Evolutionary conservation across 2,888 invertebrate genomes (phyloP).

Genomic region (Temnothorax unifasciatus): DNA sequence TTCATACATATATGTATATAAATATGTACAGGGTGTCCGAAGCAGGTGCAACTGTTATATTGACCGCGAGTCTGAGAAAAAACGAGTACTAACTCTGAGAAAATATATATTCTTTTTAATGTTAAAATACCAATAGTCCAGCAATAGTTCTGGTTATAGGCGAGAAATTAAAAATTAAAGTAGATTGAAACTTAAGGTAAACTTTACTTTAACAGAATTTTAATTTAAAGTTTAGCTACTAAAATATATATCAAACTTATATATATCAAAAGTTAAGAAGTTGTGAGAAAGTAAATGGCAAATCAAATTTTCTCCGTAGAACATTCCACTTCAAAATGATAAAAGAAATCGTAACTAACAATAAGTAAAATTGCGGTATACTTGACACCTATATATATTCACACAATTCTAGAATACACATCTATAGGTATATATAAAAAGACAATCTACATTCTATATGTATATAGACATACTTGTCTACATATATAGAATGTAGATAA

Average conservation of each 20-base stretch:
- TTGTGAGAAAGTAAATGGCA: background rate
- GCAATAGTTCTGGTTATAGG: constrained; percentile 28
- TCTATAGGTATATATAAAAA: background rate
- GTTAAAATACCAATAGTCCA: constrained; percentile 9
- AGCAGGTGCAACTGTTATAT: background rate
- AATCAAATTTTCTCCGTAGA: constrained; percentile 3
- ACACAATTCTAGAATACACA: background rate
- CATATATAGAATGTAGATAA: background rate
- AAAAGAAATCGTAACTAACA: background rate
- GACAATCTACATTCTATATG: background rate
- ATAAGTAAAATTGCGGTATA: background rate
- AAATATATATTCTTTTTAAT: constrained; percentile 5
- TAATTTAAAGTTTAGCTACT: constrained; percentile 32
- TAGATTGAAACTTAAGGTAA: constrained; percentile 12
- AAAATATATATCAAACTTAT: constrained; percentile 32
- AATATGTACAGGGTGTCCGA: background rate
- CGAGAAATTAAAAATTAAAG: constrained; percentile 44
- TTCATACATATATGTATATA: background rate
- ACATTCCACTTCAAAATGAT: background rate
- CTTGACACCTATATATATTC: background rate
- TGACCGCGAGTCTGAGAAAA: background rate
- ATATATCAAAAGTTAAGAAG: constrained; percentile 31
- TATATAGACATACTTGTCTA: background rate
- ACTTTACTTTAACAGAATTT: constrained; percentile 39
- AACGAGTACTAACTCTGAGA: constrained; percentile 2